Conservation (phyloP, 2,888 invertebrate genomes). For the Lycaena phlaeas region DNA sequence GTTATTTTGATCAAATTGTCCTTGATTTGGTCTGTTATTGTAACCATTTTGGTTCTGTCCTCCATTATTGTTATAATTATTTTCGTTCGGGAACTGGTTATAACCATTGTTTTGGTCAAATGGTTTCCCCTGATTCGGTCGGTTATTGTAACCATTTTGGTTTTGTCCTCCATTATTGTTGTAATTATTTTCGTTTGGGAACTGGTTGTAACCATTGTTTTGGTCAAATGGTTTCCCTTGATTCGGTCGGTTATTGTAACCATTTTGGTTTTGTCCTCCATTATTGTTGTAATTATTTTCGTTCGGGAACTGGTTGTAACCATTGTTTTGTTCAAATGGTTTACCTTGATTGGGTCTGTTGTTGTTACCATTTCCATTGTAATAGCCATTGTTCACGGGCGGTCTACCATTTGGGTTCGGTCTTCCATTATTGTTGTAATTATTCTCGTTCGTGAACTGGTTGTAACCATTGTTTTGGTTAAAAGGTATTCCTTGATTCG, state of each 20-base stretch:
- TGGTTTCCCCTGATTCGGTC: background rate
- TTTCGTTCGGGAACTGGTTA: constrained; percentile 2
- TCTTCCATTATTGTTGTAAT: constrained; percentile 11
- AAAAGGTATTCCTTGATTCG: constrained; percentile 17
- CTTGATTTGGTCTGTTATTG: background rate
- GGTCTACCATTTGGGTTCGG: constrained; percentile 11
- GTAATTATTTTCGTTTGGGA: background rate
- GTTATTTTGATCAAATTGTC: background rate
- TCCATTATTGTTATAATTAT: background rate
- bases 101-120: background rate
- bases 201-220: background rate
- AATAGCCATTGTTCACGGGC: constrained; percentile 1
- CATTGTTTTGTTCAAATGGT: constrained; percentile 7
- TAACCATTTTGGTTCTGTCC: background rate
- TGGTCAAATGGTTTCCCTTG: constrained; percentile 1
- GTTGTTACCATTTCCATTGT: constrained; percentile 12
- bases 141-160: background rate
- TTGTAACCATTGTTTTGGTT: constrained; percentile 10
- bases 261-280: background rate
- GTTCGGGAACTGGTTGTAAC: constrained; percentile 8
- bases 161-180: background rate
- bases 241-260: background rate
- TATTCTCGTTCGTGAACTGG: background rate
- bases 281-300: background rate
- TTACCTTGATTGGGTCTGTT: constrained; percentile 15